A percentile compares a stretch with the other conserved stretches of the same genome.
phyloP scores from a whole-genome alignment of 2,888 invertebrate species.

The Caenorhabditis zanzibari region DNA sequence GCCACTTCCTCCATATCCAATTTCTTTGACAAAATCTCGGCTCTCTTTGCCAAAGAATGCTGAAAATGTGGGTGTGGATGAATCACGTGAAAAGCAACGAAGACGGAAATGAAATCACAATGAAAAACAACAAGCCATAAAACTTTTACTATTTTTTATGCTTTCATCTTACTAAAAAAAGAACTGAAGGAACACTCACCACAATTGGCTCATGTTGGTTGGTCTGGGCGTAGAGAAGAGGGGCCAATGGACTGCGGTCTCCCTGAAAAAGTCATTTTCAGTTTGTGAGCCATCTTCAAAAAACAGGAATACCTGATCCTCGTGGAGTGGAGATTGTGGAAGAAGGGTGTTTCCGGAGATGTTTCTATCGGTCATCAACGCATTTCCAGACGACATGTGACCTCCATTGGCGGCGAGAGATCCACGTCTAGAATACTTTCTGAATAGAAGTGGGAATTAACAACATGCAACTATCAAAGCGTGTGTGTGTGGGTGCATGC shows the following conservation, averaged over 20 bases:
- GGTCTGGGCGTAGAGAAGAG: slow-evolving; percentile 72
- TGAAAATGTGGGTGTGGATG: slow-evolving; percentile 66
- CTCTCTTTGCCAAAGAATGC: slow-evolving; percentile 75
- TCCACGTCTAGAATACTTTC: slow-evolving; percentile 67
- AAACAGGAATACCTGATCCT: slow-evolving; percentile 67
- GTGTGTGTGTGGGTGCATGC: slow-evolving; percentile 41
- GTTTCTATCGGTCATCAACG: slow-evolving; percentile 76
- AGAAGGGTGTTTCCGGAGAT: slow-evolving; percentile 81
- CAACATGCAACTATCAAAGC: slow-evolving; percentile 41
- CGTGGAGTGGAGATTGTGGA: slow-evolving; percentile 80
- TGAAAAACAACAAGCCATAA: slow-evolving; percentile 33
- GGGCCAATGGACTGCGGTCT: slow-evolving; percentile 69
- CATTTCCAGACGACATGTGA: slow-evolving; percentile 40
- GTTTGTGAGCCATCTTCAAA: not conserved
- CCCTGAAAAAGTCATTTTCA: slow-evolving; percentile 42
- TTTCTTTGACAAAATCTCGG: slow-evolving; percentile 71
- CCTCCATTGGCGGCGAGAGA: slow-evolving; percentile 41
- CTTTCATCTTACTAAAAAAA: slow-evolving; percentile 3
- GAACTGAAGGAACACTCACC: slow-evolving; percentile 24
- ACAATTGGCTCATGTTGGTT: slow-evolving; percentile 67
- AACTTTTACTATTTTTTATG: slow-evolving; percentile 28
- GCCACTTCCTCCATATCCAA: slow-evolving; percentile 85
- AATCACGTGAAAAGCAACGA: not conserved
- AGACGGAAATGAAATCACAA: slow-evolving; percentile 23
- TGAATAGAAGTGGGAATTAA: slow-evolving; percentile 54